phyloP scores from a whole-genome alignment of 2,113 vertebrate genomes.

The Hemiprocne comata region DNA sequence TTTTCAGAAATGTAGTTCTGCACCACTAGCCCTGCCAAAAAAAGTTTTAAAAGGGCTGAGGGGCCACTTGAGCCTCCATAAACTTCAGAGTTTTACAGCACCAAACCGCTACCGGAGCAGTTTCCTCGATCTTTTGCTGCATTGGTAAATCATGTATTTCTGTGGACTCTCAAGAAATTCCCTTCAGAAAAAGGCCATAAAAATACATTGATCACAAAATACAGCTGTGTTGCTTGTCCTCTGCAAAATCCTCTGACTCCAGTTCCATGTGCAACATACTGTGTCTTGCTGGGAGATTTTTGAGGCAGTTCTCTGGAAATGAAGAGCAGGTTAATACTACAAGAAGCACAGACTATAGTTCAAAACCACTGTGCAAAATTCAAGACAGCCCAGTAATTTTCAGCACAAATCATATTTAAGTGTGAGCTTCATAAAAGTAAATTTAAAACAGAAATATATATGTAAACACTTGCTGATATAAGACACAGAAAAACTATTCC shows the following conservation, averaged over 20 bases:
- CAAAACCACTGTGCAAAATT: not conserved
- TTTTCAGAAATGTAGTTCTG: constrained; percentile 34
- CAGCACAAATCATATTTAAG: not conserved
- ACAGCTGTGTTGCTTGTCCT: not conserved
- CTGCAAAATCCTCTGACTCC: not conserved
- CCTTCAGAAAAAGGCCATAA: not conserved
- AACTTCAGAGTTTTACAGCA: constrained; percentile 50
- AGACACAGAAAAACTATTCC: not conserved
- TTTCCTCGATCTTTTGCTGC: constrained; percentile 44
- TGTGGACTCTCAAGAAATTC: not conserved
- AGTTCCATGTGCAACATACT: not conserved
- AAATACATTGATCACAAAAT: constrained; percentile 11
- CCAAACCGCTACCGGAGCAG: not conserved
- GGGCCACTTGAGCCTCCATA: constrained; percentile 58
- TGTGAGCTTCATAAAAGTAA: not conserved
- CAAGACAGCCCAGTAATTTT: not conserved
- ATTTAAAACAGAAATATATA: not conserved
- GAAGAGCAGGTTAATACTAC: not conserved
- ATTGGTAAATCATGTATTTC: constrained; percentile 59
- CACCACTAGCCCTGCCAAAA: constrained; percentile 30
- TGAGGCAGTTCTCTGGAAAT: not conserved
- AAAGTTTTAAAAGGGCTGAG: constrained; percentile 62
- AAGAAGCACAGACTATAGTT: not conserved
- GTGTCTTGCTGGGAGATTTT: not conserved
- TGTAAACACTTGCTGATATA: not conserved